These are phyloP conservation scores for Sardina pilchardus DNA, from an alignment of 2,113 vertebrate species.

Conservation along the genomic window DNA sequence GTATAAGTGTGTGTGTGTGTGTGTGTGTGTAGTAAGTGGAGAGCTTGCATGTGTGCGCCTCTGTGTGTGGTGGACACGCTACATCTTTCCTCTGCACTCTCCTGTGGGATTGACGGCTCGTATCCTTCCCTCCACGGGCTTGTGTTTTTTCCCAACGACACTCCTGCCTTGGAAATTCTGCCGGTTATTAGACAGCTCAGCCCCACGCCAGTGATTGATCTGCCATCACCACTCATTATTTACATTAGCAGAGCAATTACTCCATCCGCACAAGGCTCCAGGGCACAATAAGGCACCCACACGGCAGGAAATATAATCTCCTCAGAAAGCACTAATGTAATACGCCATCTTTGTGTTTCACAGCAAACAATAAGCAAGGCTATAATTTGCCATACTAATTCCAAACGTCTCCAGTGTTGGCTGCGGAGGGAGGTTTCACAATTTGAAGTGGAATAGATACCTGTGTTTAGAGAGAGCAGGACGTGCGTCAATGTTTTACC, in stretches of 20 bases:
- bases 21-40: neutral
- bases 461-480: neutral
- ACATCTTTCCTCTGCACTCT: constrained; percentile 33
- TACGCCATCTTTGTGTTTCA: constrained; percentile 48
- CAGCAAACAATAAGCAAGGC: constrained; percentile 50
- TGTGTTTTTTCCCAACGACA: constrained; percentile 46
- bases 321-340: constrained; percentile 52
- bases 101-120: constrained; percentile 45
- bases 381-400: neutral
- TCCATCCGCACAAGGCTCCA: constrained; percentile 56
- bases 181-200: constrained; percentile 57
- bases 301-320: constrained; percentile 46
- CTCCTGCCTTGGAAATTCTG: constrained; percentile 51
- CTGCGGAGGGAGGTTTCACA: neutral
- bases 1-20: neutral
- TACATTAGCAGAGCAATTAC: constrained; percentile 64
- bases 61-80: neutral
- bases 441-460: neutral
- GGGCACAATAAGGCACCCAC: constrained; percentile 53
- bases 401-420: neutral
- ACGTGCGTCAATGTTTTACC: neutral
- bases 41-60: neutral
- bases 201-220: constrained; percentile 55
- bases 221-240: constrained; percentile 56
- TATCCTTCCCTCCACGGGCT: constrained; percentile 52